Evolutionary conservation across 2,888 invertebrate species (phyloP), one percentile per base, ranked within the genome.

Genomic region (Ryuthela nishihirai): DNA sequence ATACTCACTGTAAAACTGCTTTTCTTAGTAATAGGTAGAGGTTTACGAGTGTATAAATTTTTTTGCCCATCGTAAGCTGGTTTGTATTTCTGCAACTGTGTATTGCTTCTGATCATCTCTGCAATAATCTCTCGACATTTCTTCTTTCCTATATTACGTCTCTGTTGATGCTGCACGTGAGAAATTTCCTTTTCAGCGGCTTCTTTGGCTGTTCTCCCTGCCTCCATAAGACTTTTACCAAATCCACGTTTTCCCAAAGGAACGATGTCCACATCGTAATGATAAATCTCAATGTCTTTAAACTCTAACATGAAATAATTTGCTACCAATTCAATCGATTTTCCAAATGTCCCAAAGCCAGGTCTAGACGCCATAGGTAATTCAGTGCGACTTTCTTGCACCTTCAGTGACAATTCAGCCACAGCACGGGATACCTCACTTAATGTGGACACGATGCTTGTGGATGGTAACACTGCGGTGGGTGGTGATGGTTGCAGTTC

Each of bases 21-120:
- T 25, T 41, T 34, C 2, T 18, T 10, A 2, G 32, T n/a, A 21
- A 54, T 32, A 5, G 76, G 76, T 34, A 79, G 70, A 15, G 73
- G 72, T 41, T 78, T 77, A 38, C 76, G 64, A 47, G 78, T 79
- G 71, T 79, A 80, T 61, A 80, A 72, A 67, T 79, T 79, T 63
- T 77, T 75, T 52, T 77, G 72, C 20, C 80, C 80, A 69, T 80
- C 80, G 69, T 79, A 80, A 20, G 80, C 79, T 2, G 78, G 78
- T 40, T 73, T 70, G 32, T 72, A 73, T 49, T 69, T 69, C 67
- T 47, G 15, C 2, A 55, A 24, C n/a, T n/a, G n/a, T 7, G 12
- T 7, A 12, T 36, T 32, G 4, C 70, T 70, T 47, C 69, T 67
- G 2, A 76, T 74, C 73, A 77, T 73, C 21, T 74, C 73, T 47